Base-by-base conservation (phyloP, 1,140 invertebrate species). In the Acromyrmex charruanus region DNA sequence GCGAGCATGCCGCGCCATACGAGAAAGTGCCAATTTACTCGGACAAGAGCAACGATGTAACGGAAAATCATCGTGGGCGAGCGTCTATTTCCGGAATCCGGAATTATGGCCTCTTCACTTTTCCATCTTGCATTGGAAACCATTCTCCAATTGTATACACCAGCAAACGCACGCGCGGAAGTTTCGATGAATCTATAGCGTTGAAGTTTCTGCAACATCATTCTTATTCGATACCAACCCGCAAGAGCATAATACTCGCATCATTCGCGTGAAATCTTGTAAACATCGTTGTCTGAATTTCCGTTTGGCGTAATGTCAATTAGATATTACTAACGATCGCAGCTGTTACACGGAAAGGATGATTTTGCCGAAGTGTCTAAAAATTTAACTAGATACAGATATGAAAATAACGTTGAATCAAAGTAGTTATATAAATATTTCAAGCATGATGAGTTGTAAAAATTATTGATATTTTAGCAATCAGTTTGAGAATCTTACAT, bases 1-100 rank as follows among this genome's bases (percentile, higher is more conserved):
- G 66, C 79, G 21, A n/a, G 51, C 79, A 12, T 58, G 31, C 53
- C 53, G 49, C 31, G 28, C 44, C 49, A 68, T 18, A 69, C 44
- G 80, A 61, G 80, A 84, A 84, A 84, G 80, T 75, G 55, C 55
- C 69, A 75, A 84, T 82, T 82, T 74, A 53, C 80, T 75, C 25
- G 69, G 80, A 84, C 55, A 74, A 84, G 25, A 63, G 39, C 55
- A 74, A 61, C 53, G 25, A 49, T 61, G 53, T 39, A 74, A 82
- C 25, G 69, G 69, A 75, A 84, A 74, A 84, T 84, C 80, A 74
- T 49, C 80, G 69, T 61, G 10, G 68, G 18, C 68, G 68, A 28
- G 1, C 55, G 10, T 74, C 18, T 51, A 75, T 63, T 84, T 84
- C 80, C 80, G 55, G 69, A 35, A 81, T 81, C 77, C 14, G 31